These are phyloP conservation scores for Aphis craccivora DNA, from an alignment of 1,140 invertebrate genomes.

Conservation along the genomic window DNA sequence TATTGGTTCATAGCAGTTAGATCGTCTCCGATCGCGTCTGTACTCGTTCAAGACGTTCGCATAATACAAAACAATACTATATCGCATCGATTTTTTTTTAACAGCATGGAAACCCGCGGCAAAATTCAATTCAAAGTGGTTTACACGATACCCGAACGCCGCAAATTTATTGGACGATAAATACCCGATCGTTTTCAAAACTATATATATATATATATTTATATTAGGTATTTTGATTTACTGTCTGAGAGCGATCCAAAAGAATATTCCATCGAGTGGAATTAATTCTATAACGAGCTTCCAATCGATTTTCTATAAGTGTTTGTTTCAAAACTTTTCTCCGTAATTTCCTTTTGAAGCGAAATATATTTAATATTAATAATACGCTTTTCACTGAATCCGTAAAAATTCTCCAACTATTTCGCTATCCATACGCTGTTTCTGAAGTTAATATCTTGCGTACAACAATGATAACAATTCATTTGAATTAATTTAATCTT, in stretches of 20 bases:
- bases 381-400: background rate
- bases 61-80: background rate
- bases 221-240: background rate
- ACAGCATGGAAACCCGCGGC: background rate
- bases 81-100: background rate
- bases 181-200: background rate
- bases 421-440: background rate
- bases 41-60: background rate
- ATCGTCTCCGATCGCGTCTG: background rate
- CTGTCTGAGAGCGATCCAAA: background rate
- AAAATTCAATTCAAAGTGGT: background rate
- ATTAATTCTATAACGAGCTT: constrained; percentile 13
- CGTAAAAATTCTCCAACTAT: background rate
- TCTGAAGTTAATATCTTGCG: background rate
- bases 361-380: background rate
- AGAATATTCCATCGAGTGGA: constrained; percentile 7
- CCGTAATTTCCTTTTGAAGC: background rate
- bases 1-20: background rate
- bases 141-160: background rate
- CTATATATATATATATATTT: background rate
- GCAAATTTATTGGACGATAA: background rate
- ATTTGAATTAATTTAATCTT: background rate
- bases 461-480: background rate
- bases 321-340: background rate
- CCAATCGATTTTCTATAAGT: background rate